Conservation (phyloP, 2,113 vertebrate genomes). For the Lampris megalopsis region DNA sequence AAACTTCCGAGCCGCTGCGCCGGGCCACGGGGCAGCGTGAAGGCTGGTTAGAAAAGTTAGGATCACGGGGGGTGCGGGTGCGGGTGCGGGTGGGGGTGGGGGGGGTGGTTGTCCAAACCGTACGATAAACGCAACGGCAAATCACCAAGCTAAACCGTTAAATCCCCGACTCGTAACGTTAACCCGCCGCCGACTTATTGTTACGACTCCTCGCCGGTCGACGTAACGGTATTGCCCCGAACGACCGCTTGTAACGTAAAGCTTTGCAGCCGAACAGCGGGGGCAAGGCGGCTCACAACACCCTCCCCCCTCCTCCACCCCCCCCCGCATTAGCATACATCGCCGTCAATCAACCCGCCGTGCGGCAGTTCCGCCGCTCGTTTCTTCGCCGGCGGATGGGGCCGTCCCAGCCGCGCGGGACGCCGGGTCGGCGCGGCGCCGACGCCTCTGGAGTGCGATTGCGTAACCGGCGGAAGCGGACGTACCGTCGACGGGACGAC, state of each 20-base stretch:
- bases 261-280: slow-evolving; percentile 16
- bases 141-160: no score
- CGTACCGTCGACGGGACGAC: no score
- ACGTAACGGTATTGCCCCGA: slow-evolving; percentile 58
- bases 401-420: slow-evolving; percentile 8
- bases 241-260: slow-evolving; percentile 15
- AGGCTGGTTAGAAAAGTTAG: no score
- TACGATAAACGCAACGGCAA: no score
- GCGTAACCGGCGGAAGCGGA: no score
- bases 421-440: no score
- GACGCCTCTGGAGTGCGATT: no score
- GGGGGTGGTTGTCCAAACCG: no score
- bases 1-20: no score
- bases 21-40: no score
- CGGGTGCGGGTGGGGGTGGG: no score
- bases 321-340: slow-evolving; percentile 26
- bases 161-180: background rate
- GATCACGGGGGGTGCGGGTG: no score
- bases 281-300: slow-evolving; percentile 21
- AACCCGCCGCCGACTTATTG: slow-evolving; percentile 26
- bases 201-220: slow-evolving; percentile 25
- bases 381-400: background rate
- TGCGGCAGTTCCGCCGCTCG: slow-evolving; percentile 22
- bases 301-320: background rate
- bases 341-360: slow-evolving; percentile 60